Conservation (phyloP, 1,140 invertebrate species). For the Venturia canescens region DNA sequence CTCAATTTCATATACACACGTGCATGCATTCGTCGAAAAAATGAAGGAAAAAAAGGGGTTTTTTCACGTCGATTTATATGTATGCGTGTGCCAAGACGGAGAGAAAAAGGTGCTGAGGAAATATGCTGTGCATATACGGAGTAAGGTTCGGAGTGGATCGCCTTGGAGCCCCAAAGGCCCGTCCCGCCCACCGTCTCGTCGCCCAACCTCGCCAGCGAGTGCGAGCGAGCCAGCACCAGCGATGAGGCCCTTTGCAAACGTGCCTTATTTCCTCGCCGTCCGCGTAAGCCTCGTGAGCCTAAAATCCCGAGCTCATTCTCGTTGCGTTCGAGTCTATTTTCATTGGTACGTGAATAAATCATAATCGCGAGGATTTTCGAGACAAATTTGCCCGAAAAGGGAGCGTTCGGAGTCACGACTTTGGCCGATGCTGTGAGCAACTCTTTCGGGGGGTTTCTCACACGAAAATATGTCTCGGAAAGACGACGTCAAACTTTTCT, state of each 20-base stretch:
- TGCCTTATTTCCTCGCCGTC: conserved; percentile 31
- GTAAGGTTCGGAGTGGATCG: conserved; percentile 73
- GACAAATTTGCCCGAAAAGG: background rate
- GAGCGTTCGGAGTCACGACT: too few species aligned
- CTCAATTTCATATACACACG: conserved; percentile 15
- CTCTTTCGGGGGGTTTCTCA: too few species aligned
- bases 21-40: background rate
- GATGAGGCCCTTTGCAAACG: conserved; percentile 36
- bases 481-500: too few species aligned
- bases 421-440: too few species aligned
- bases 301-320: conserved; percentile 18
- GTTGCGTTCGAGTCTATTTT: conserved; percentile 5
- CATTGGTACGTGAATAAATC: background rate
- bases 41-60: too few species aligned
- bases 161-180: conserved; percentile 74
- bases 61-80: background rate
- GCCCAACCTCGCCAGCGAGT: conserved; percentile 36
- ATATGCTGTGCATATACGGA: conserved; percentile 45
- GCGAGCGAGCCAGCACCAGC: conserved; percentile 1
- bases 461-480: too few species aligned
- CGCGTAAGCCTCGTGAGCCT: conserved; percentile 24
- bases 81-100: conserved; percentile 52
- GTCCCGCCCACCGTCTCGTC: conserved; percentile 77
- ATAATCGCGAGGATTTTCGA: background rate
- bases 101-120: conserved; percentile 57